phyloP scores from a whole-genome alignment of 2,113 vertebrate species.

The Canis aureus region DNA sequence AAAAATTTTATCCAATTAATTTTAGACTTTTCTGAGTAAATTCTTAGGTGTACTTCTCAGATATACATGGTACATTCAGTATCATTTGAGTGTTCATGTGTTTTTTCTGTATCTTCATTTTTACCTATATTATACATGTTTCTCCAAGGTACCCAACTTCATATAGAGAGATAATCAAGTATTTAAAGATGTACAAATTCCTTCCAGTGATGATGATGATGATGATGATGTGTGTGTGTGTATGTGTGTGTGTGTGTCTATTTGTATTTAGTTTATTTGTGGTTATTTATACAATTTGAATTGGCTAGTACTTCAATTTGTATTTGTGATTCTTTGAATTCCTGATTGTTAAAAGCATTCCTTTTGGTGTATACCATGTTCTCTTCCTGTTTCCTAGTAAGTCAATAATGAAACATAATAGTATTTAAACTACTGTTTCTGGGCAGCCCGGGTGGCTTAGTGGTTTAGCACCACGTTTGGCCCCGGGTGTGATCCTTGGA shows the following conservation, averaged over 20 bases:
- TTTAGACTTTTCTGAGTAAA: background rate
- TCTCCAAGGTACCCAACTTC: background rate
- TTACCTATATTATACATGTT: background rate
- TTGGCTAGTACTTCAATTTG: constrained; percentile 6
- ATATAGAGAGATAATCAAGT: background rate
- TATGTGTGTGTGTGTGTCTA: background rate
- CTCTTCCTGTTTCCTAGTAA: background rate
- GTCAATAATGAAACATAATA: background rate
- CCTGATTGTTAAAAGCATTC: background rate
- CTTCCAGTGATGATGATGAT: background rate
- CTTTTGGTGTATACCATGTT: background rate
- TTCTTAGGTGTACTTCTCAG: background rate
- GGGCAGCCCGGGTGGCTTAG: too few relatives aligned
- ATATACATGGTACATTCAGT: background rate
- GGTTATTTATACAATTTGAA: background rate
- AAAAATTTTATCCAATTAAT: background rate
- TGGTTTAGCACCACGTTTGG: too few relatives aligned
- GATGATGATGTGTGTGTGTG: background rate
- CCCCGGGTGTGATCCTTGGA: too few relatives aligned
- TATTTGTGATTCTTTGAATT: constrained; percentile 49
- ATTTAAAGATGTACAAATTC: background rate
- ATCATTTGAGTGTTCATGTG: background rate
- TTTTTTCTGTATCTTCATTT: constrained; percentile 11
- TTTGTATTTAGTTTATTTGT: constrained; percentile 21
- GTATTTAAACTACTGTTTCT: background rate